Evolutionary conservation across 2,888 invertebrate genomes (phyloP), one percentile per base, ranked within the genome.

Genomic region (Anoncus sp.): DNA sequence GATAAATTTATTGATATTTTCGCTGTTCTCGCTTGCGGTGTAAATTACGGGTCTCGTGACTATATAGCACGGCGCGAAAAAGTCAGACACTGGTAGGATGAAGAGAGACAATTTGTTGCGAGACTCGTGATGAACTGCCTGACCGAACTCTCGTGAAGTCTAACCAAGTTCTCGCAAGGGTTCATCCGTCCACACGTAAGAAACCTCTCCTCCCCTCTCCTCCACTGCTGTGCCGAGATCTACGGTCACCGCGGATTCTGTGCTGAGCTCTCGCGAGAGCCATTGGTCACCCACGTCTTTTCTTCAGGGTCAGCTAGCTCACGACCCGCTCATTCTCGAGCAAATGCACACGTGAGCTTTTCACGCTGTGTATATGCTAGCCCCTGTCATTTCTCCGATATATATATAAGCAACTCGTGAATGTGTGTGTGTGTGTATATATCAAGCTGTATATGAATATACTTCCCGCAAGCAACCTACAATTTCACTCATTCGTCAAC

Each of bases 401-500:
- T 31, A 47, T 47, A 57, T 49, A 49, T 43, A 27, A 51, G 47
- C 47, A 47, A 20, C 24, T 49, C 53, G 27, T 40, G 18, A 5
- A 43, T 40, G 12, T 35, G 3, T 16, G 18, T 47, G 22, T 55
- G 27, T 35, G n/a, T 51, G 9, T 16, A 62, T 40, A 55, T 51
- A 60, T 3, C 22, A 22, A 38, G 57, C 53, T 24, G 43, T 71
- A 71, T 49, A 60, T n/a, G n/a, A n/a, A n/a, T 62, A 67, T 75
- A 71, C 60, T 78, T 78, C 75, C 71, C 75, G 75, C 75, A 70
- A n/a, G 62, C 49, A 71, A 35, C 78, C 66, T 55, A 71, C 78
- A 71, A 75, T 78, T 75, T 78, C 75, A 45, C 45, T 75, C 75
- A 78, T 78, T 78, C 66, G 75, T 78, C 78, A 75, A 75, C 75